Conservation (phyloP, 1,140 invertebrate genomes). For the Charaxes varanes region DNA sequence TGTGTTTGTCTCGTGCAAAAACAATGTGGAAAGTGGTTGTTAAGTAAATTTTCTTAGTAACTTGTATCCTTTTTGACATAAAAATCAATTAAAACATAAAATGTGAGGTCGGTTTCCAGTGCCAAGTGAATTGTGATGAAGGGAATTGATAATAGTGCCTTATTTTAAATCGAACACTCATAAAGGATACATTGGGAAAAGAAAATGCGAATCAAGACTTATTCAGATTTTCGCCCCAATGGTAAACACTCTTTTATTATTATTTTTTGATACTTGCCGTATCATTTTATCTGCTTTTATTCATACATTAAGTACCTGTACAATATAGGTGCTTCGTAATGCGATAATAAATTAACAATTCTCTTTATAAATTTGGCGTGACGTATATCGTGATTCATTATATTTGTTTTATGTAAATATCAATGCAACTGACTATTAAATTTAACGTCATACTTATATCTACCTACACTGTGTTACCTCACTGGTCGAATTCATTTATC, state of each 20-base stretch:
- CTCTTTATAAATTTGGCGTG: too few species aligned
- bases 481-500: too few species aligned
- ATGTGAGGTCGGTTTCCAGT: slow-evolving; percentile 58
- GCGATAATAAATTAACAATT: too few species aligned
- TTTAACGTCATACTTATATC: too few species aligned
- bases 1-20: slow-evolving; percentile 72
- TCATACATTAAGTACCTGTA: too few species aligned
- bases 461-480: too few species aligned
- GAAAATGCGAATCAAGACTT: slow-evolving; percentile 71
- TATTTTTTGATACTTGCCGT: too few species aligned
- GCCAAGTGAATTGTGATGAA: slow-evolving; percentile 64
- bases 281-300: too few species aligned
- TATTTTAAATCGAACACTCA: slow-evolving; percentile 51
- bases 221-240: slow-evolving; percentile 67
- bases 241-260: slow-evolving; percentile 39
- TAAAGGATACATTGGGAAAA: slow-evolving; percentile 71
- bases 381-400: too few species aligned
- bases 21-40: slow-evolving; percentile 74
- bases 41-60: slow-evolving; percentile 65
- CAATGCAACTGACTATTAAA: too few species aligned
- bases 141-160: slow-evolving; percentile 48
- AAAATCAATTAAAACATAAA: slow-evolving; percentile 52
- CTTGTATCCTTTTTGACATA: slow-evolving; percentile 69
- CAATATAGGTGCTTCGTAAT: too few species aligned
- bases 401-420: too few species aligned